Base-by-base conservation (phyloP, 2,888 invertebrate species). In the Lathronympha strigana region DNA sequence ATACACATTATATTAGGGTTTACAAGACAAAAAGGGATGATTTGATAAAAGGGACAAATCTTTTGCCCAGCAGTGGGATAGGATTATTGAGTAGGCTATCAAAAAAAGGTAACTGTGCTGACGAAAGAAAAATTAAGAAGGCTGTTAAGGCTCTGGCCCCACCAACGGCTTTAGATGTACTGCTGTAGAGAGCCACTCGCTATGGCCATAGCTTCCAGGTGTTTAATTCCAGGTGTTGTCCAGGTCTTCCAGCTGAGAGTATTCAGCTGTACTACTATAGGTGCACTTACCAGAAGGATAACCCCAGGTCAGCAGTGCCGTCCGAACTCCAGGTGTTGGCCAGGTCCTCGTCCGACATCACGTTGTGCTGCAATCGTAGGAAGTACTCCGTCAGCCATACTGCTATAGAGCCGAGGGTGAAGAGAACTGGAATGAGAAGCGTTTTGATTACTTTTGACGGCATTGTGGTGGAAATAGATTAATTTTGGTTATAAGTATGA, bases 361-460 rank as follows among this genome's bases (percentile, higher is more conserved):
- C 96, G 82, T 97, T 98, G 79, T 95, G 93, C 76, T 95, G 95
- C 58, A 98, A 93, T 80, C 96, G 95, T 50, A 95, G 91, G 83
- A 95, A 96, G 89, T 95, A 98, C 86, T 98, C 96, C 28, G 95
- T 94, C 69, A 96, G 90, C 97, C 97, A 98, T 64, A 97, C 94
- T 28, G 95, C 92, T 70, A 96, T 94, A 11, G 96, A 96, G 23
- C 95, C 93, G 31, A 96, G 81, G 78, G 96, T 95, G 75, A 95
- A 95, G 25, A 96, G 78, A 71, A 96, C 98, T 95, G 92, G 62
- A 94, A 94, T 67, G 54, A 21, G 40, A 57, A 28, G 21, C n/a
- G 2, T 4, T 28, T 11, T 9, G 19, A 33, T 51, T 21, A 13
- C 6, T 31, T 50, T 25, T 6, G n/a, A 45, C 5, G 21, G 21